Evolutionary conservation across 2,113 vertebrate genomes (phyloP).

Genomic region (Lophura nycthemera): DNA sequence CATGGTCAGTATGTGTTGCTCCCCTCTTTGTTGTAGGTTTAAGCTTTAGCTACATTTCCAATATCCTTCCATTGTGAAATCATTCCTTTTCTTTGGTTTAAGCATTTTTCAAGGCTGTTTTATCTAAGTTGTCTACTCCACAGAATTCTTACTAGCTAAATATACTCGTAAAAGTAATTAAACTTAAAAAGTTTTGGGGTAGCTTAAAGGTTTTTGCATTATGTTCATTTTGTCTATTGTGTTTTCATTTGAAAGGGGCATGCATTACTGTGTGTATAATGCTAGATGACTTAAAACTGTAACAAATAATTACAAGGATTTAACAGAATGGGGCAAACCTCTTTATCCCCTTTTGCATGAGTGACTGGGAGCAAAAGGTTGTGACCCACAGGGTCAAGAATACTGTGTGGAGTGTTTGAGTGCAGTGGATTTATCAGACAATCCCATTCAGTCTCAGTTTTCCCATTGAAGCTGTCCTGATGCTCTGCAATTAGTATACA

Average conservation of each 20-base stretch:
- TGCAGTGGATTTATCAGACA: conserved; percentile 47
- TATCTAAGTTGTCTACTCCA: background rate
- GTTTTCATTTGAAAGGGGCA: background rate
- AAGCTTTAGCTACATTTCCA: background rate
- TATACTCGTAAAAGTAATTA: background rate
- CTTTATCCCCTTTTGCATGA: conserved; percentile 53
- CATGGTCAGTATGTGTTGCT: background rate
- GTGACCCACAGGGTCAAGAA: conserved; percentile 46
- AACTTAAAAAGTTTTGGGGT: background rate
- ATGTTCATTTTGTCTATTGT: background rate
- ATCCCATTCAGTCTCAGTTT: conserved; percentile 46
- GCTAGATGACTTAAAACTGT: conserved; percentile 47
- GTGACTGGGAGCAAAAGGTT: conserved; percentile 63
- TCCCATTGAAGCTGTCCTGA: conserved; percentile 32
- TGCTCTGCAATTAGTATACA: conserved; percentile 61
- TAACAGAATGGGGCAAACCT: conserved; percentile 42
- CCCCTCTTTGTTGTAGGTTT: background rate
- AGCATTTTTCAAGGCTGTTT: background rate
- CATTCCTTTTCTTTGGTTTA: background rate
- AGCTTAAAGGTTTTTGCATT: background rate
- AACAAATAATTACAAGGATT: conserved; percentile 63
- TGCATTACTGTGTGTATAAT: background rate
- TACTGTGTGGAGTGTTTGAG: conserved; percentile 54
- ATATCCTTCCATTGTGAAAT: background rate
- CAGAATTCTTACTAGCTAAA: background rate